These are phyloP conservation scores for Mormoops blainvillei DNA, from an alignment of 2,113 vertebrate species.

Conservation along the genomic window DNA sequence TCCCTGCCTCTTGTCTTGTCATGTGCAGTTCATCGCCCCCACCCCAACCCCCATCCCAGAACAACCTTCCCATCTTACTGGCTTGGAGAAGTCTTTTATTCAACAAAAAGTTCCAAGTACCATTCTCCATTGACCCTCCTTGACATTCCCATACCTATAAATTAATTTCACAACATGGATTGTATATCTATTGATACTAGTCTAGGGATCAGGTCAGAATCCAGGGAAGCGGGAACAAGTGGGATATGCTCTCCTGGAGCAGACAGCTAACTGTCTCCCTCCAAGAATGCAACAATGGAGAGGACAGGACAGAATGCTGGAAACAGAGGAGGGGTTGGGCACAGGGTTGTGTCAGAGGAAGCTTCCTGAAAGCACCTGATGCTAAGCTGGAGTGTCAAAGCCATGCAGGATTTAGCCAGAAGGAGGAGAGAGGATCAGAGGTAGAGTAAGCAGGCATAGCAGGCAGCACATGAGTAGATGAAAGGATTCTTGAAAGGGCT, in stretches of 20 bases:
- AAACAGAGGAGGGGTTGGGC: neutral
- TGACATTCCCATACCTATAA: neutral
- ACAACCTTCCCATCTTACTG: neutral
- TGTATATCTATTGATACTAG: neutral
- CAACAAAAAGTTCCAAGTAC: neutral
- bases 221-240: neutral
- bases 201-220: neutral
- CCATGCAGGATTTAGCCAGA: neutral
- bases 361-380: neutral
- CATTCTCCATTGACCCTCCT: neutral
- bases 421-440: neutral
- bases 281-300: fast-evolving
- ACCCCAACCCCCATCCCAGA: no score
- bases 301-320: neutral
- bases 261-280: no score
- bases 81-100: neutral
- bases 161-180: neutral
- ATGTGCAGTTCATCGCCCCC: neutral
- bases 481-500: neutral
- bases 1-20: neutral
- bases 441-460: neutral
- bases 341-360: neutral
- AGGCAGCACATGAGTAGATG: fast-evolving
- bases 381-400: neutral
- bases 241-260: neutral